These are phyloP conservation scores for Celastrina argiolus DNA, from an alignment of 2,888 invertebrate species.

Conservation along the genomic window DNA sequence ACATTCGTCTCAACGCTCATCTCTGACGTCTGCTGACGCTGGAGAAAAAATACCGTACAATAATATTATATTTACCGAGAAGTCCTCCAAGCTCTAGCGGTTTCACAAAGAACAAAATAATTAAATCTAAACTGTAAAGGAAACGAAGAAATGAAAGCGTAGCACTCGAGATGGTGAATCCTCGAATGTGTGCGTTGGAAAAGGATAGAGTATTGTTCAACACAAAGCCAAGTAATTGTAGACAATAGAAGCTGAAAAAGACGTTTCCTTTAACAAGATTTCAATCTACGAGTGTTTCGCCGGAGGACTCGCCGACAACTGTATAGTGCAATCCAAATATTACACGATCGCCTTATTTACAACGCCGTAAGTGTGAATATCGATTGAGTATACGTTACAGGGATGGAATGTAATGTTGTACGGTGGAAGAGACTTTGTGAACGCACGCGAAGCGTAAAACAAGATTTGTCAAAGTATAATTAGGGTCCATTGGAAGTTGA, in stretches of 20 bases:
- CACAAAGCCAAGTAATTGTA: constrained; percentile 71
- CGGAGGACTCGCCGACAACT: constrained; percentile 51
- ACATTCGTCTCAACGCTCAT: background rate
- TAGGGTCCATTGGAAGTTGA: constrained; percentile 47
- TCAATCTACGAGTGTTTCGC: constrained; percentile 70
- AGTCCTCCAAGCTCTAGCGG: background rate
- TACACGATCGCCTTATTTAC: constrained; percentile 26
- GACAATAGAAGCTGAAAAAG: constrained; percentile 75
- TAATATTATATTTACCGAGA: background rate
- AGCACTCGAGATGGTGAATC: constrained; percentile 43
- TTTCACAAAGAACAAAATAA: constrained; percentile 17
- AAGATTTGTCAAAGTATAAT: constrained; percentile 72
- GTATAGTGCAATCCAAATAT: constrained; percentile 1
- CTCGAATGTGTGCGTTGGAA: constrained; percentile 36
- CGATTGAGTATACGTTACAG: background rate
- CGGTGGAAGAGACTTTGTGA: constrained; percentile 63
- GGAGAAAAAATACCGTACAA: background rate
- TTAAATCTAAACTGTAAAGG: constrained; percentile 25
- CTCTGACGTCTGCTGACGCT: background rate
- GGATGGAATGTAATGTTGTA: constrained; percentile 38
- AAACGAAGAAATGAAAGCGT: constrained; percentile 37
- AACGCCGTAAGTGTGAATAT: constrained; percentile 30
- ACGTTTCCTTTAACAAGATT: constrained; percentile 76
- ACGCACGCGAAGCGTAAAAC: constrained; percentile 69
- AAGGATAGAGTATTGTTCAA: constrained; percentile 43